A percentile compares a stretch with the other conserved stretches of the same genome.
Conservation (phyloP, 2,113 vertebrate species). For the Tinamus guttatus region DNA sequence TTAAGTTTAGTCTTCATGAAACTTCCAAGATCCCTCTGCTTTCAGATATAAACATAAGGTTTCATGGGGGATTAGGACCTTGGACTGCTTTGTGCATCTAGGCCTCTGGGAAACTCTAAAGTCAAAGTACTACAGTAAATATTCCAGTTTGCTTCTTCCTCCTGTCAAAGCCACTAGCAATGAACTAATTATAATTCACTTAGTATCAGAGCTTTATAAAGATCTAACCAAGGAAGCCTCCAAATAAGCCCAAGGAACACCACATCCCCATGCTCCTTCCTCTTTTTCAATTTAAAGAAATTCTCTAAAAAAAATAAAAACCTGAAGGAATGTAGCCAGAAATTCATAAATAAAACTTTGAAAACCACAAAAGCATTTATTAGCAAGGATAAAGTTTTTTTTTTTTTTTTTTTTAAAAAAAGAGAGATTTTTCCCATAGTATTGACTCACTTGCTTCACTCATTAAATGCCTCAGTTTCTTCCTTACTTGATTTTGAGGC, state of each 20-base stretch:
- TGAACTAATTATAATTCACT: neutral
- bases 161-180: neutral
- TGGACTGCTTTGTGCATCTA: neutral
- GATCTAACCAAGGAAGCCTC: neutral
- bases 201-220: neutral
- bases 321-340: accelerated
- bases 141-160: neutral
- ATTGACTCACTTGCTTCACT: conserved; percentile 68
- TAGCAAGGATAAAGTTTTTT: neutral
- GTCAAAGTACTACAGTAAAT: neutral
- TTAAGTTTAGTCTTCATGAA: neutral
- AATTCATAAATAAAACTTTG: neutral
- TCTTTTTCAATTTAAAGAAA: neutral
- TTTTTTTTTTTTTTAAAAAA: too few relatives aligned
- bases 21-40: neutral
- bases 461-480: conserved; percentile 71
- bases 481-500: conserved; percentile 74
- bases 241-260: neutral
- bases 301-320: neutral
- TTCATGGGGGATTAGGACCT: neutral
- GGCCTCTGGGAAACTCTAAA: neutral
- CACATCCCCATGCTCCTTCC: neutral
- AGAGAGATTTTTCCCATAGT: neutral
- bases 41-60: neutral
- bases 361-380: neutral